Conservation (phyloP, 1,140 invertebrate genomes). For the Archegozetes longisetosus region DNA sequence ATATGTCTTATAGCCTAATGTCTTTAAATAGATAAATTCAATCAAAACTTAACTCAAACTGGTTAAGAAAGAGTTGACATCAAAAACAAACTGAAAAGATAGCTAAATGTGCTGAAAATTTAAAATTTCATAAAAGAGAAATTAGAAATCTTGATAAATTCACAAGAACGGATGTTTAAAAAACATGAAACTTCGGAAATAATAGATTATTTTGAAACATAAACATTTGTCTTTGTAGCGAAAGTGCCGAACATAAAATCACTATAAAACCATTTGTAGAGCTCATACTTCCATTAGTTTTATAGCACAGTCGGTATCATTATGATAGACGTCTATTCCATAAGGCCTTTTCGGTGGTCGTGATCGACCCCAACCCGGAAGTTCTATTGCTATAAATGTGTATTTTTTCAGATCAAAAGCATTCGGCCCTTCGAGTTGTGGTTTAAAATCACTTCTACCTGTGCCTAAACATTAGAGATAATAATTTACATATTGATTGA, state of each 20-base stretch:
- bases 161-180: not conserved
- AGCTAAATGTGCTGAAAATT: conserved; percentile 7
- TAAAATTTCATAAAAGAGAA: not conserved
- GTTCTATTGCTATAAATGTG: conserved; percentile 14
- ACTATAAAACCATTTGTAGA: too few relatives aligned
- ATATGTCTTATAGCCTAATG: not conserved
- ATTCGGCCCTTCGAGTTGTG: conserved; percentile 2
- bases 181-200: not conserved
- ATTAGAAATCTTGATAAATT: conserved; percentile 1
- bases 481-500: too few relatives aligned
- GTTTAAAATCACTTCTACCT: conserved; percentile 4
- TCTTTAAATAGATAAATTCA: not conserved
- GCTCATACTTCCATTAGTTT: conserved; percentile 8
- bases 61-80: not conserved
- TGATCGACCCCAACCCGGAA: conserved; percentile 13
- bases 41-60: not conserved
- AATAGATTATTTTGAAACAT: too few relatives aligned
- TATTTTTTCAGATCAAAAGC: conserved; percentile 6
- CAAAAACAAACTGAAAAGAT: too few relatives aligned
- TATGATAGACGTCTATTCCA: conserved; percentile 8
- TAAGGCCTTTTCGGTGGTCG: conserved; percentile 13
- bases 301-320: conserved; percentile 5
- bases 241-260: too few relatives aligned
- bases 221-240: too few relatives aligned
- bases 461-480: conserved; percentile 8